Base-by-base conservation (phyloP, 2,797 vertebrate species). In the Argyrosomus regius region DNA sequence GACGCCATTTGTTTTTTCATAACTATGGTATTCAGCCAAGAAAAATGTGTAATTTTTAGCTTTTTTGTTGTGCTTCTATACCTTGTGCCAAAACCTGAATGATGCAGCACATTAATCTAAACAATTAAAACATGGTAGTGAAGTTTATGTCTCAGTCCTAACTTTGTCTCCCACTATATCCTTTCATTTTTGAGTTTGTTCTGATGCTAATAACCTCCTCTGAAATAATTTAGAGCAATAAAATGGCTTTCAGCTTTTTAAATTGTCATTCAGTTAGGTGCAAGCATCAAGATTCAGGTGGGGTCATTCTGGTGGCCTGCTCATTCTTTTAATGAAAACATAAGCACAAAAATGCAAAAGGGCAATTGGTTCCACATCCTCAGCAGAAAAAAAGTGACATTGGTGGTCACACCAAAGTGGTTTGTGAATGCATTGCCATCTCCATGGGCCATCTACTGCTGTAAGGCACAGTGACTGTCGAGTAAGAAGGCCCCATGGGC, bases 241-340 rank as follows among this genome's bases (percentile, higher is more conserved):
- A 66, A 13, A 62, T 64, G 59, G 61, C 69, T 81, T 48, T 75
- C 28, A 83, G 71, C 65, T 39, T 58, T 65, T 78, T n/a, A 62
- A 72, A 80, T 82, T 85, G 70, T 31, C 71, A 84, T 84, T 90
- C 74, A 72, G 64, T 43, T 63, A 49, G 72, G 9, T 53, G 12
- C 20, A 4, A 56, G 68, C 26, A 48, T 35, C 35, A 78, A 69
- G 85, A 77, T 87, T 83, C 79, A 83, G 69, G 43, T 66, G 43
- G 68, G 53, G 61, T 35, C 35, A 39, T 39, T 71, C 73, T 65
- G 56, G 31, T 80, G 64, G 84, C 79, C 73, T 77, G 54, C 50
- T 84, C 66, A 54, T 84, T 87, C 48, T 57, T 86, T 69, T 86
- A 70, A 88, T 84, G 73, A 84, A 87, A 83, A 80, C 56, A 85